Base-by-base conservation (phyloP, 2,797 vertebrate species). In the Labroides dimidiatus region DNA sequence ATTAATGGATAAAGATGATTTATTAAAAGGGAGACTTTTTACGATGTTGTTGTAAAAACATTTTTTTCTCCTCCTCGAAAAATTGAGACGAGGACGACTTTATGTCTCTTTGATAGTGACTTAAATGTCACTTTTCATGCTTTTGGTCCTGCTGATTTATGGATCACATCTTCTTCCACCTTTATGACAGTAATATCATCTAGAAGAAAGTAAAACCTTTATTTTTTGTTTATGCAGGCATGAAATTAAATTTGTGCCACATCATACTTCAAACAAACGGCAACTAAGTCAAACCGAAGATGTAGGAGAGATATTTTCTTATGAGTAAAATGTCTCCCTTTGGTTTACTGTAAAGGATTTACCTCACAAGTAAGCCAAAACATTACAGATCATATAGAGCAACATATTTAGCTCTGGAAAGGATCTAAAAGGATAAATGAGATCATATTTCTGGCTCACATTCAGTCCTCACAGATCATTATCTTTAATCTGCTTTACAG, bases 141-240 rank as follows among this genome's bases (percentile, higher is more conserved):
- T 47, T 12, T 6, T 19, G 13, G 17, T 60, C 21, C 51, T 58
- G 49, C 27, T 50, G 58, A 80, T 51, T 75, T 61, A 59, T 11
- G 37, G 33, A 53, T 30, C 36, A 5, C 33, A 55, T 74, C 52
- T 56, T n/a, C 39, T 44, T 13, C 37, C 3, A 8, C 42, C 43
- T 48, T 75, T 9, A 48, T 41, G 65, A 41, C 27, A 52, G 36
- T 61, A 51, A 69, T 69, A 49, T 63, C 41, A 71, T 57, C 12
- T 42, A 4, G 42, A 47, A 50, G 43, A 21, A 72, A 54, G 49
- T 64, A 60, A 50, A 50, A 49, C 36, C 44, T 24, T 62, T n/a
- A 8, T 14, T 63, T 78, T 44, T 47, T 15, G 0, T 14, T 39
- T 39, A 13, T 39, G 12, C 37, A 39, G 13, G 37, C 37, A 39